Evolutionary conservation across 2,797 vertebrate genomes (phyloP), one percentile per base, ranked within the genome.

Genomic region (Leptodactylus fallax): DNA sequence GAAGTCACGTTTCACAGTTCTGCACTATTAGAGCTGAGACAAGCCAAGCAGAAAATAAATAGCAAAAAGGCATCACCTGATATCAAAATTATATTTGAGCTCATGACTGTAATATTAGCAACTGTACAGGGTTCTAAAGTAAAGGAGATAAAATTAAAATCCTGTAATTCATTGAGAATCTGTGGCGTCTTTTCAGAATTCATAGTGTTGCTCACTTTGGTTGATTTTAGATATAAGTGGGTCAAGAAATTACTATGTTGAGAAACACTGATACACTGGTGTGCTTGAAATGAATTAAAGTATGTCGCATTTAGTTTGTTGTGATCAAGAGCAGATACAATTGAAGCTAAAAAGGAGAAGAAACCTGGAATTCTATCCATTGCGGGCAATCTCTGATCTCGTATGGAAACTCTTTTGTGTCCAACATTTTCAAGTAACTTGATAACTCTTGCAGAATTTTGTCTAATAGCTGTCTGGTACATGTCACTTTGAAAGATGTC

Each of bases 401-500:
- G 80, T 87, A 87, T 83, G 86, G 72, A 87, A 87, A 87, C 86
- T 83, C 80, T 87, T 87, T 83, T 87, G 60, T 77, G 49, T 78
- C 49, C 58, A 67, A 76, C 67, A 21, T 55, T 36, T 78, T 67
- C 12, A 82, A 83, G 86, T 87, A 87, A 87, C 80, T 87, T 82
- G 80, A 87, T 83, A 83, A 87, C 69, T 83, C 27, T 63, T 78
- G 58, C 80, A 77, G 60, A 86, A 87, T 83, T 67, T 83, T 14
- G 13, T 74, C 7, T 87, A 78, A 83, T 83, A 77, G 80, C 71
- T 83, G 86, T 71, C 72, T 87, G 86, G 72, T 78, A 65, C 58
- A 78, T 77, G 71, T 87, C 71, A 83, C 80, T 77, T 83, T 83
- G 80, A 78, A 83, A 55, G 58, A 78, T 53, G 14, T 84, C 55